Conservation (phyloP, 2,797 vertebrate species). For the Menidia menidia region DNA sequence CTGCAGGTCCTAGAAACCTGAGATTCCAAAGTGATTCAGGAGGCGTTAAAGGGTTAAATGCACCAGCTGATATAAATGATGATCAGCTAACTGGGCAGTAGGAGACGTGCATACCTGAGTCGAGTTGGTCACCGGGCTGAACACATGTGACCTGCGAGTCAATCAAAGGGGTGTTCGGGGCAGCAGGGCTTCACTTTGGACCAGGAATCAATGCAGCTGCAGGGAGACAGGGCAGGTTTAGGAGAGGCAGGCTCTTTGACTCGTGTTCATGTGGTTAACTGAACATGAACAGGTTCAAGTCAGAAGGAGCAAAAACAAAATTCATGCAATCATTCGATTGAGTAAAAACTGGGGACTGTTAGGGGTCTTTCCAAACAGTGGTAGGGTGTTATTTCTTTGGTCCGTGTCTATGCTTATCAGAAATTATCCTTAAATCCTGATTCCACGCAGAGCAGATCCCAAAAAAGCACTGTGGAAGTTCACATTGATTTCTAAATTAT, state of each 20-base stretch:
- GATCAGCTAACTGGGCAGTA: neutral
- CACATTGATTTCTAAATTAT: no score
- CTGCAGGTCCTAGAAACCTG: no score
- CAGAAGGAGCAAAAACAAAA: conserved; percentile 1
- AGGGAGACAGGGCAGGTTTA: conserved; percentile 10
- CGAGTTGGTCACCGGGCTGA: conserved; percentile 61
- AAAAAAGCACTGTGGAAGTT: no score
- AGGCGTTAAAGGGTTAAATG: no score
- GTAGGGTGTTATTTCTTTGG: no score
- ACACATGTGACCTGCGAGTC: conserved; percentile 65
- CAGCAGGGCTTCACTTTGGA: conserved; percentile 87
- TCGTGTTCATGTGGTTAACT: neutral
- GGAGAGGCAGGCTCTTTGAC: neutral
- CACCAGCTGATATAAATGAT: neutral
- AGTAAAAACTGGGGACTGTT: no score
- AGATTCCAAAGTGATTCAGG: no score
- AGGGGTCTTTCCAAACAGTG: no score
- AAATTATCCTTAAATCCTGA: no score
- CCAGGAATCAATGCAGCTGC: conserved; percentile 87
- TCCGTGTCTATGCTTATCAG: no score
- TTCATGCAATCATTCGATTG: neutral
- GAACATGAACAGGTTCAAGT: neutral
- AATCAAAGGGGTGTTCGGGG: conserved; percentile 87
- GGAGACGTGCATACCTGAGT: conserved; percentile 73
- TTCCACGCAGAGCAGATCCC: no score